A percentile compares a stretch with the other conserved stretches of the same genome.
phyloP scores from a whole-genome alignment of 92 coral and sea anemone genomes.

The Meandrina meandrites region DNA sequence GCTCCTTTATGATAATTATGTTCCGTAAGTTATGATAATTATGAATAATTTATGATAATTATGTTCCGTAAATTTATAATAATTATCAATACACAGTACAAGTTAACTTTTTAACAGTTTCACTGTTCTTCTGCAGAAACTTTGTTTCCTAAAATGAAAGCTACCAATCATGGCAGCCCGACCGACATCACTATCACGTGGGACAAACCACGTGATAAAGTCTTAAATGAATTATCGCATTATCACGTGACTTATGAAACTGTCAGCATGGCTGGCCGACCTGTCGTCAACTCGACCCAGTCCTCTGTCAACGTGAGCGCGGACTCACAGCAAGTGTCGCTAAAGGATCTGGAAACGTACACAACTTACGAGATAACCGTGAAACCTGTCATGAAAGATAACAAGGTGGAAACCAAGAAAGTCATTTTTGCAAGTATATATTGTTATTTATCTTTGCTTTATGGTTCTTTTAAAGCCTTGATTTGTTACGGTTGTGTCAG shows the following conservation, averaged over 20 bases:
- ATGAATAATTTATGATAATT: no score
- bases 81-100: no score
- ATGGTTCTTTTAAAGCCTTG: no score
- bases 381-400: conserved; percentile 38
- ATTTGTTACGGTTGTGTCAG: no score
- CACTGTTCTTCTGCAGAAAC: conserved; percentile 17
- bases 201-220: conserved; percentile 55
- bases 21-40: no score
- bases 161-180: conserved; percentile 31
- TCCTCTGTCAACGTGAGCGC: conserved; percentile 47
- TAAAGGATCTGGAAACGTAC: conserved; percentile 51
- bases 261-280: conserved; percentile 13
- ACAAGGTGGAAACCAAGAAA: conserved; percentile 35
- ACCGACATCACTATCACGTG: conserved; percentile 51
- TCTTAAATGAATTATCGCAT: conserved; percentile 40
- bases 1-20: no score
- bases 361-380: conserved; percentile 51
- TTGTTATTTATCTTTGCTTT: neutral
- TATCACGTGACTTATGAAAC: conserved; percentile 61
- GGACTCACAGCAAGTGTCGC: conserved; percentile 26
- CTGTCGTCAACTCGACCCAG: conserved; percentile 37
- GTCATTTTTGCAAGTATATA: conserved; percentile 48
- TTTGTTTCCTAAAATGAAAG: conserved; percentile 31
- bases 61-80: no score
- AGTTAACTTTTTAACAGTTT: neutral